These are phyloP conservation scores for Drusus annulatus DNA, from an alignment of 1,140 invertebrate species.

Conservation along the genomic window DNA sequence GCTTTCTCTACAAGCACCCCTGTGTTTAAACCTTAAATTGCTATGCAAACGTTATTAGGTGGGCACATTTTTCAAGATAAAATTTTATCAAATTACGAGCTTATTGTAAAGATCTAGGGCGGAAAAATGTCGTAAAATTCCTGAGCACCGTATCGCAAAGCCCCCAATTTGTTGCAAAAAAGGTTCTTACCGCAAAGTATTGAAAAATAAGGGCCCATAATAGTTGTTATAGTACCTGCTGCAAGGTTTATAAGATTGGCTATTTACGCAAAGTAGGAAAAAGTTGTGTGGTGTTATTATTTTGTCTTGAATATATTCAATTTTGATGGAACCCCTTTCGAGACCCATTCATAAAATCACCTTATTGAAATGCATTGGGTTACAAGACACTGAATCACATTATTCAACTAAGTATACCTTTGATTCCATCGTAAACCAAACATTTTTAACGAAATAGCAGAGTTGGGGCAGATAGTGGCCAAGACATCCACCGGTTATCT, in stretches of 20 bases:
- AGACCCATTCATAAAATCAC: neutral
- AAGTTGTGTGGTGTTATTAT: neutral
- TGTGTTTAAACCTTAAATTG: neutral
- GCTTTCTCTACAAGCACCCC: neutral
- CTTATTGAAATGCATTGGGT: neutral
- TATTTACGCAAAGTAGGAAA: conserved; percentile 4
- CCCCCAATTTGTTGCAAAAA: conserved; percentile 32
- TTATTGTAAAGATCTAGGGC: conserved; percentile 21
- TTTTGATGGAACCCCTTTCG: conserved; percentile 3
- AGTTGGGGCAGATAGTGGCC: too few species aligned
- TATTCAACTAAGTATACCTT: conserved; percentile 1
- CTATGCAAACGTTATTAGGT: conserved; percentile 17
- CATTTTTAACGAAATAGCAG: too few species aligned
- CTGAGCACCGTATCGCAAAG: conserved; percentile 24
- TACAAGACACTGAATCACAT: neutral
- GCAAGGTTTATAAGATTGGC: conserved; percentile 6
- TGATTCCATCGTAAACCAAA: too few species aligned
- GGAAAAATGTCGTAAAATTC: conserved; percentile 34
- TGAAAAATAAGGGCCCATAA: conserved; percentile 25
- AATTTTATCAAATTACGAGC: conserved; percentile 33
- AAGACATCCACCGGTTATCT: too few species aligned
- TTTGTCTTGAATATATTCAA: neutral
- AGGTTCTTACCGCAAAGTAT: conserved; percentile 26
- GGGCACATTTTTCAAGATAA: conserved; percentile 20
- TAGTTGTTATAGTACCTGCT: neutral